Percentiles rank a stretch among this genome's conserved stretches.
These are phyloP conservation scores for Micrasema minimum DNA, from an alignment of 1,140 invertebrate genomes.

Conservation along the genomic window DNA sequence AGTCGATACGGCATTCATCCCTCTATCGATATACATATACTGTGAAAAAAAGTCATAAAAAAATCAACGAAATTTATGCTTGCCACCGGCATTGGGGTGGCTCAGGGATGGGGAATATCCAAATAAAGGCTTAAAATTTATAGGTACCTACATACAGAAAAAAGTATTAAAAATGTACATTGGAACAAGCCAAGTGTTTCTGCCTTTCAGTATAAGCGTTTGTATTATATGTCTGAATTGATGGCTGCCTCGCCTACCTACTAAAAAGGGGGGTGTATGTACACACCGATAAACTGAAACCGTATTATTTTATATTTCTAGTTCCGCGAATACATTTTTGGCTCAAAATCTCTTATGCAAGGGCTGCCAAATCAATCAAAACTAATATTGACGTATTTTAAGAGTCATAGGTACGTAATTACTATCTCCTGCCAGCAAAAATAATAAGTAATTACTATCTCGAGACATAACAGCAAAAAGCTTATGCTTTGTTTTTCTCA, in stretches of 20 bases:
- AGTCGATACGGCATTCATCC: slow-evolving; percentile 39
- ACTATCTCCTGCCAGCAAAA: no score
- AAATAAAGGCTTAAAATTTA: slow-evolving; percentile 51
- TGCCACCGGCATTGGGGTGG: slow-evolving; percentile 20
- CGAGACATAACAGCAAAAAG: no score
- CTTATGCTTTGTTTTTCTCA: no score
- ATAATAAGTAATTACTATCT: no score
- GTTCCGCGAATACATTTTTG: no score
- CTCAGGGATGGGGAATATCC: slow-evolving; percentile 26
- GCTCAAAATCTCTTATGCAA: no score
- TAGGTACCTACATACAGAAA: slow-evolving; percentile 44
- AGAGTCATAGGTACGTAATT: no score
- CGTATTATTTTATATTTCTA: no score
- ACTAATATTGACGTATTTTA: no score
- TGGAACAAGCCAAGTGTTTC: slow-evolving; percentile 41
- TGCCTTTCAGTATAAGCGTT: slow-evolving; percentile 37
- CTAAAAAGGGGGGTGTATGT: not conserved
- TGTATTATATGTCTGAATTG: slow-evolving; percentile 41
- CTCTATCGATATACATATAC: slow-evolving; percentile 38
- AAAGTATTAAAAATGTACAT: slow-evolving; percentile 49
- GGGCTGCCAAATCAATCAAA: no score
- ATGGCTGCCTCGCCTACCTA: slow-evolving; percentile 1
- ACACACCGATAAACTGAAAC: no score
- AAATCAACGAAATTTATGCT: slow-evolving; percentile 52
- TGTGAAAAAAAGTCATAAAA: slow-evolving; percentile 51